Evolutionary conservation across 1,140 invertebrate species (phyloP).

Genomic region (Halesus radiatus): DNA sequence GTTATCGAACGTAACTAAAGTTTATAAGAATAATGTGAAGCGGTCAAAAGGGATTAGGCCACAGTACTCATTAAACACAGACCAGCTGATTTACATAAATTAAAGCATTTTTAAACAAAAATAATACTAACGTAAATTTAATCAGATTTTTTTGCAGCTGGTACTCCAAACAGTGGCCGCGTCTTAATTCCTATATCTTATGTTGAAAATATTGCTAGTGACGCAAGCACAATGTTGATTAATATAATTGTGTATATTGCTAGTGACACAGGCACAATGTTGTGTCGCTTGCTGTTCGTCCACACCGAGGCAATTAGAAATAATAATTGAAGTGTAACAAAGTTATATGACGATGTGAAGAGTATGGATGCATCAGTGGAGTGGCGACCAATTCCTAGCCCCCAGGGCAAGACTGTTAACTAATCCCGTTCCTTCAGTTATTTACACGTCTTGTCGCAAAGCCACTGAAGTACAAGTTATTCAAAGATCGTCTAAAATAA

Average conservation of each 20-base stretch:
- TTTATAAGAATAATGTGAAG: neutral
- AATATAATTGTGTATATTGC: neutral
- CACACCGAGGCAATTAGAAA: too few relatives aligned
- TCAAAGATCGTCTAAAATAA: too few relatives aligned
- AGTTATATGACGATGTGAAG: too few relatives aligned
- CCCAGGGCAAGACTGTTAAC: too few relatives aligned
- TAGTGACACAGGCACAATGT: neutral
- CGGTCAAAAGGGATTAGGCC: slow-evolving; percentile 2
- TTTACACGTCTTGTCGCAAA: too few relatives aligned
- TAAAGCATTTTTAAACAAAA: slow-evolving; percentile 23
- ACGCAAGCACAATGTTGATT: neutral
- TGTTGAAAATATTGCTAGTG: neutral
- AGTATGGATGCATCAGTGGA: too few relatives aligned
- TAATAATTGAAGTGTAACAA: too few relatives aligned
- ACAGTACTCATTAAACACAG: neutral
- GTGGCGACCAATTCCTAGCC: too few relatives aligned
- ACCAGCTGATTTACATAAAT: slow-evolving; percentile 31
- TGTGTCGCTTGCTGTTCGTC: too few relatives aligned
- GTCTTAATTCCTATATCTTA: neutral
- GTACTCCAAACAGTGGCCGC: neutral
- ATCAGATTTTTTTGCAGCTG: slow-evolving; percentile 27
- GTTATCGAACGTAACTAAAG: neutral
- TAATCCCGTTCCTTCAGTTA: too few relatives aligned
- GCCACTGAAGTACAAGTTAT: too few relatives aligned
- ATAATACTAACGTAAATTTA: slow-evolving; percentile 32